phyloP scores from a whole-genome alignment of 23 tunicate genomes.

The Pegea sp. region DNA sequence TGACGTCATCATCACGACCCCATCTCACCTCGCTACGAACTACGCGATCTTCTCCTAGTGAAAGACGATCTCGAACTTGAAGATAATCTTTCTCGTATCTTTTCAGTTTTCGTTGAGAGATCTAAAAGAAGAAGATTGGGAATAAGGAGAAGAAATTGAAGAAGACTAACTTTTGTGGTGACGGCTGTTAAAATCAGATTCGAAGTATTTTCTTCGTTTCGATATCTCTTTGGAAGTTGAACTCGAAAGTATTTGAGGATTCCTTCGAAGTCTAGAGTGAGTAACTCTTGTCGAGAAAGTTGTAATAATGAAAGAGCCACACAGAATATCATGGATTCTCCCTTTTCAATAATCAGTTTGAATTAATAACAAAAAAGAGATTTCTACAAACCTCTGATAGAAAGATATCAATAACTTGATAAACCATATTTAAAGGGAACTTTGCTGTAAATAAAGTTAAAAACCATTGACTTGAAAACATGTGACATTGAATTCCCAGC shows the following conservation, averaged over 20 bases:
- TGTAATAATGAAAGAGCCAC: slow-evolving; percentile 59
- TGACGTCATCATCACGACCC: too few relatives aligned
- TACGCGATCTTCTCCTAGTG: slow-evolving; percentile 30
- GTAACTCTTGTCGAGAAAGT: slow-evolving; percentile 45
- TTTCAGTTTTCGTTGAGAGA: slow-evolving; percentile 20
- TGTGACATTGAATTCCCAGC: slow-evolving; percentile 51
- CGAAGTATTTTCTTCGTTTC: slow-evolving; percentile 45
- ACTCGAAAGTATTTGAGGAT: slow-evolving; percentile 73
- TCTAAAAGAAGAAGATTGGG: slow-evolving; percentile 2
- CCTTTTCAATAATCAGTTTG: slow-evolving; percentile 9
- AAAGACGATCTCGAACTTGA: slow-evolving; percentile 19
- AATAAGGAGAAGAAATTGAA: neutral
- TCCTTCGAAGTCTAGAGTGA: slow-evolving; percentile 87
- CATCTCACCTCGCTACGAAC: slow-evolving; percentile 53
- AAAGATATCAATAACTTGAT: slow-evolving; percentile 65
- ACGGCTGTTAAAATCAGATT: slow-evolving; percentile 49
- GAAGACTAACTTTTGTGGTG: slow-evolving; percentile 15
- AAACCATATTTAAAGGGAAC: slow-evolving; percentile 80
- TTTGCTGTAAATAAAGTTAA: slow-evolving; percentile 85
- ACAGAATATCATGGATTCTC: slow-evolving; percentile 58
- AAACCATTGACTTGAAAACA: slow-evolving; percentile 94
- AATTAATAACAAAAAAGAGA: neutral
- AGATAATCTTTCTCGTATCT: slow-evolving; percentile 44
- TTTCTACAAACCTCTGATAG: slow-evolving; percentile 32
- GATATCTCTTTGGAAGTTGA: slow-evolving; percentile 76